Conservation (phyloP, 2,888 invertebrate species). For the Geotrupes spiniger region DNA sequence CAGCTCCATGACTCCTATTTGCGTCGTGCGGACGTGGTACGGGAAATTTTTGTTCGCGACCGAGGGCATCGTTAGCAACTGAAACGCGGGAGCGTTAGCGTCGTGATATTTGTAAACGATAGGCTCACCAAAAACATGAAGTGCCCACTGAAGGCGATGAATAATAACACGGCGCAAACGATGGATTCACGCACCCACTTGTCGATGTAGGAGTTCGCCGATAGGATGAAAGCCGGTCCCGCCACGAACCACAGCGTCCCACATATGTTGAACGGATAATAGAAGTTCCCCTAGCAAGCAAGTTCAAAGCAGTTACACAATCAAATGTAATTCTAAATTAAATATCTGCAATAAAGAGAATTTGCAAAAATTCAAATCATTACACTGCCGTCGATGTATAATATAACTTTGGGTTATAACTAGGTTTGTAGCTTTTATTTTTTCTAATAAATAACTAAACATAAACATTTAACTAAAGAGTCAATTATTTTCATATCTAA, state of each 20-base stretch:
- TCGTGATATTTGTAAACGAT: background rate
- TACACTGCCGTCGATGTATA: too few relatives aligned
- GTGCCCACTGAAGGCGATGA: conserved; percentile 63
- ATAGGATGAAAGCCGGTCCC: conserved; percentile 73
- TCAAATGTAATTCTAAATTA: too few relatives aligned
- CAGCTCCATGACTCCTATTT: conserved; percentile 70
- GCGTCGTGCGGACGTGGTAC: conserved; percentile 84
- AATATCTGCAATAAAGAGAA: conserved; percentile 1
- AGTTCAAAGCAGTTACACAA: background rate
- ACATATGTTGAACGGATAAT: conserved; percentile 77
- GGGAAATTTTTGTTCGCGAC: conserved; percentile 88
- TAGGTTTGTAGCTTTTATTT: too few relatives aligned
- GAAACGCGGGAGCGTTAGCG: too few relatives aligned
- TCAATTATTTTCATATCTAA: too few relatives aligned
- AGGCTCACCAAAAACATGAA: conserved; percentile 62
- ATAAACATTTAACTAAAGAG: too few relatives aligned
- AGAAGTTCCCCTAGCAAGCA: conserved; percentile 64
- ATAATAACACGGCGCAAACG: conserved; percentile 62
- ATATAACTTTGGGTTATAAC: too few relatives aligned
- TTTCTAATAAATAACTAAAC: too few relatives aligned
- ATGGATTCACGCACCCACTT: conserved; percentile 77
- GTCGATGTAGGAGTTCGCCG: conserved; percentile 76
- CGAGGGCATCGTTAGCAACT: conserved; percentile 80
- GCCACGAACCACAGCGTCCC: conserved; percentile 86
- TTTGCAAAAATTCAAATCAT: conserved; percentile 3